phyloP scores from a whole-genome alignment of 2,113 vertebrate genomes.

The Anthoscopus minutus region DNA sequence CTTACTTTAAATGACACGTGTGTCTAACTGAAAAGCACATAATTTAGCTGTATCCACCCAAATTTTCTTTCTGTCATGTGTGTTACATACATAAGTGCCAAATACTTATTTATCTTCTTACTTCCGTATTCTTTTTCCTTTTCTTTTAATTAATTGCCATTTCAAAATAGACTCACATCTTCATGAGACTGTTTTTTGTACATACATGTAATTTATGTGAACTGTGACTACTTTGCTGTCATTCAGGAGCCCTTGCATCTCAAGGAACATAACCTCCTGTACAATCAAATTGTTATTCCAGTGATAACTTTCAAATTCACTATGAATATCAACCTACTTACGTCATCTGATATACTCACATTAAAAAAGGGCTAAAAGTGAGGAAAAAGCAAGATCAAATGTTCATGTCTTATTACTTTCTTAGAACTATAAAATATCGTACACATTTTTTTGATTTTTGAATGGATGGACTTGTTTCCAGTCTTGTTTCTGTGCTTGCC shows the following conservation, averaged over 20 bases:
- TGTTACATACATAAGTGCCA: not conserved
- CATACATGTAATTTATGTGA: not conserved
- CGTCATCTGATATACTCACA: not conserved
- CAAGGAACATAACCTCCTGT: not conserved
- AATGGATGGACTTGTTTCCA: not conserved
- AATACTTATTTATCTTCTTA: not conserved
- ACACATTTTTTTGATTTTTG: not conserved
- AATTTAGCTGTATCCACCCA: not conserved
- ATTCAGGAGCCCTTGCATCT: not conserved
- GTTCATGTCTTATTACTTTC: not conserved
- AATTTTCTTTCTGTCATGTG: not conserved
- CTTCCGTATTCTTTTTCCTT: not conserved
- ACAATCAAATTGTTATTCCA: not conserved
- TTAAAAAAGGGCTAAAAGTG: too few relatives aligned
- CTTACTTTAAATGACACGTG: not conserved
- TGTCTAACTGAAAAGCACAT: not conserved
- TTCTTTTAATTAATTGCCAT: not conserved
- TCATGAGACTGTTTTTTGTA: not conserved
- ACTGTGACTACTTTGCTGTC: not conserved
- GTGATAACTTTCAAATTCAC: not conserved
- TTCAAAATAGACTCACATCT: not conserved
- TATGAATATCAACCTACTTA: not conserved
- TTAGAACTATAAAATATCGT: not conserved
- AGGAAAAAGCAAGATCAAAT: not conserved
- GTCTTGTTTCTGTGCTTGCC: not conserved